Base-by-base conservation (phyloP, 2,113 vertebrate species). In the human region DNA sequence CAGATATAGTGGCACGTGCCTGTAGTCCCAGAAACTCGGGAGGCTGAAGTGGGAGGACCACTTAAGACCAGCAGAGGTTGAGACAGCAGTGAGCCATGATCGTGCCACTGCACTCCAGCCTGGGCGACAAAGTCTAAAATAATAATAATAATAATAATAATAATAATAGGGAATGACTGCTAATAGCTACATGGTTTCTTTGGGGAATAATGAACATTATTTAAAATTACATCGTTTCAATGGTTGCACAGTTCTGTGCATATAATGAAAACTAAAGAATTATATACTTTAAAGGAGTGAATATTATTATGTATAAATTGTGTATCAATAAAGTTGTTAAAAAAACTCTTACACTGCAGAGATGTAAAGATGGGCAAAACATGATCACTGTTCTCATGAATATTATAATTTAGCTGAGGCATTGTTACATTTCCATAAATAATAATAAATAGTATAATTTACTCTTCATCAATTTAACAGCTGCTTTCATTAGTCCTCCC, bases 261-360 rank as follows among this genome's bases (percentile, higher is more conserved):
- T 82, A 82, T 40, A 84, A 92, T 50, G 50, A 87, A 96, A 96
- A 59, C 18, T 32, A 78, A 61, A 91, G 66, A 78, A 79, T 8
- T 52, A 45, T 66, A n/a, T 1, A 52, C 1, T 52, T 38, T 64
- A 91, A 75, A 78, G 14, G 52, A 27, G 43, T 52, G 2, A 48
- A 38, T 79, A 94, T 80, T 70, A 88, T 35, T 2, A 27, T 83
- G 8, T 66, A 14, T 17, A 79, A 59, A 89, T 11, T 82, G 22
- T 35, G 16, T 73, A 59, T 30, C 72, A 91, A 84, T 86, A 55
- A 87, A 91, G 40, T 50, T 89, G 20, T 43, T 96, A 91, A 92
- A 66, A 66, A 48, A 79, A 45, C 30, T 32, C 48, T 76, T 76
- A 76, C 14, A 30, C 25, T 79, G 72, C 20, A 66, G 59, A 82